Base-by-base conservation (phyloP, 1,140 invertebrate species). In the Drosophila arawakana region DNA sequence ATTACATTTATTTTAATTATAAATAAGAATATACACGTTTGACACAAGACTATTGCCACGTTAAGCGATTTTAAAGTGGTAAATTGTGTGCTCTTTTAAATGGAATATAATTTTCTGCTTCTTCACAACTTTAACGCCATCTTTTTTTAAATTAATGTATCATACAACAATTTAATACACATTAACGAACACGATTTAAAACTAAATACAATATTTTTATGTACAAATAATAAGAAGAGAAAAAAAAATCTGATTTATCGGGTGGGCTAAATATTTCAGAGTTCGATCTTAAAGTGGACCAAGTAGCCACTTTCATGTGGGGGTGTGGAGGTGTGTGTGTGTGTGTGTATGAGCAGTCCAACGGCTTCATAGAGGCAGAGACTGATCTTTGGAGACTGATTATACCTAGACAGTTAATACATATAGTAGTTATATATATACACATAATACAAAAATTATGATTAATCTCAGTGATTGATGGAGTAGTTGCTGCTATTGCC, bases 361-460 rank as follows among this genome's bases (percentile, higher is more conserved):
- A 58, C 44, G 80, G 75, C 80, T 70, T 81, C 60, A 74, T 71
- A 67, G 71, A 67, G 66, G 61, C 80, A 75, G 70, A 62, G 58
- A 7, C 49, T 8, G 49, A 58, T 55, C 50, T 49, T 34, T 30
- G 4, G 47, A 15, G 15, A 15, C 15, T 15, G 15, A 39, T 6
- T 81, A 80, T 41, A 62, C 37, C 69, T 83, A 80, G 46, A n/a
- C 61, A 58, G 58, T 44, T 50, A 66, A 66, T 66, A 72, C 70
- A 58, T 15, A 69, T 35, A 52, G 25, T 41, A 58, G 25, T 44
- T 43, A 44, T 55, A 15, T 3, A 68, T 62, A 63, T 59, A 30
- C 39, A 65, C 49, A 70, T 44, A 62, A 70, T 52, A 61, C 25
- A 46, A 70, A 2, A 30, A 30, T 2, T 47, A 54, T 41, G n/a